These are phyloP conservation scores for Trachelus stipa DNA, from an alignment of 2,888 invertebrate genomes.

Conservation along the genomic window DNA sequence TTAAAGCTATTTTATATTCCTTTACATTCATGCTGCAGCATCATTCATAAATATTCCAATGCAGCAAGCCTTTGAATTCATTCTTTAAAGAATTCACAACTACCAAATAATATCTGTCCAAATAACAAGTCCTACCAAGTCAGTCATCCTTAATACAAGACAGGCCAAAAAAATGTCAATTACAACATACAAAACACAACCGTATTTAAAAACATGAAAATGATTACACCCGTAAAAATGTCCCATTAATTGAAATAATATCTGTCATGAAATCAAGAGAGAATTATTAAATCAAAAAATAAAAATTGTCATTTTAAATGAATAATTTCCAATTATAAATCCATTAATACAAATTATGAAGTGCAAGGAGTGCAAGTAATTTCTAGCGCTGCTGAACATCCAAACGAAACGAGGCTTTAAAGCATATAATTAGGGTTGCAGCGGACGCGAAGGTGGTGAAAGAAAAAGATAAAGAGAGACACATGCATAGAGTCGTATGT, in stretches of 20 bases:
- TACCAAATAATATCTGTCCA: neutral
- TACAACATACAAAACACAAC: neutral
- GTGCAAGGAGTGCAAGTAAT: neutral
- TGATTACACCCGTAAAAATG: neutral
- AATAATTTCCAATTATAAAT: neutral
- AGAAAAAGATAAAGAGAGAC: constrained; percentile 9
- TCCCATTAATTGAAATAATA: neutral
- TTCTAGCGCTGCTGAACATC: neutral
- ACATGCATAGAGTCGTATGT: constrained; percentile 37
- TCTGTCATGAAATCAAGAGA: neutral
- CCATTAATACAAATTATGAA: neutral
- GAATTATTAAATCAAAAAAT: neutral
- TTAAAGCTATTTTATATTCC: neutral
- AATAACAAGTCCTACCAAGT: neutral
- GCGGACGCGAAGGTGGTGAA: constrained; percentile 20
- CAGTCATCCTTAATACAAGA: neutral
- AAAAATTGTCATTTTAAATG: neutral
- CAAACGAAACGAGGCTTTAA: constrained; percentile 23
- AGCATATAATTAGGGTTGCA: constrained; percentile 44
- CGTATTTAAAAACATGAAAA: neutral
- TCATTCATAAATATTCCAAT: neutral
- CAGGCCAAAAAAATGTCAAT: neutral
- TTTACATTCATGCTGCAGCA: neutral
- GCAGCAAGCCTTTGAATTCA: neutral
- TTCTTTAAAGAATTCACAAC: neutral